Conservation (phyloP, 2,113 vertebrate genomes). For the Onychorhynchus coronatus region DNA sequence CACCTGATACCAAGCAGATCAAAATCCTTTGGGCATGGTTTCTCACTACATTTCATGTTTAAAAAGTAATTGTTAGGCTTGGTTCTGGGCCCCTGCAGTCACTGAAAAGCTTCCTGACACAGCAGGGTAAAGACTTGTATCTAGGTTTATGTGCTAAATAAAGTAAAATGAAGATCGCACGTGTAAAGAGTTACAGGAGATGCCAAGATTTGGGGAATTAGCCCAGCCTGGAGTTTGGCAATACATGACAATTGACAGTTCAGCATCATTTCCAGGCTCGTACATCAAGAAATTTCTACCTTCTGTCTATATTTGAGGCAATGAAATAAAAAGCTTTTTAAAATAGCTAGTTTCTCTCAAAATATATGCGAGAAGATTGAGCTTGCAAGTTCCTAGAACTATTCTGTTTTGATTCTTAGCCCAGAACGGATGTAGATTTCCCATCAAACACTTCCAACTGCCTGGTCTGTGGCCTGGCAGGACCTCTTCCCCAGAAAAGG, state of each 20-base stretch:
- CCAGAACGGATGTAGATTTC: constrained; percentile 4
- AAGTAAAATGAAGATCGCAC: not conserved
- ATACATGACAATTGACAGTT: not conserved
- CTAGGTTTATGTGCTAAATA: not conserved
- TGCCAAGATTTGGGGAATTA: not conserved
- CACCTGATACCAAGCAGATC: not conserved
- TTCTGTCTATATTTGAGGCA: not conserved
- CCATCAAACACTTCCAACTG: not conserved
- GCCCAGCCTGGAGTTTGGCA: not conserved
- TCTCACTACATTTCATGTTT: not conserved
- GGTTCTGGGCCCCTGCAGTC: not conserved
- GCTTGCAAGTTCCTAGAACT: not conserved
- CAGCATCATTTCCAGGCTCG: not conserved
- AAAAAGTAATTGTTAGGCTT: not conserved
- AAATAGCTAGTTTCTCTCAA: not conserved
- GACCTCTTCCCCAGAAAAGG: constrained; percentile 35
- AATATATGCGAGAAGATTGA: not conserved
- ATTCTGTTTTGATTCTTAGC: constrained; percentile 21
- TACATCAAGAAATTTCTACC: not conserved
- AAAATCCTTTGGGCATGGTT: not conserved
- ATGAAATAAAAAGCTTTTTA: not conserved
- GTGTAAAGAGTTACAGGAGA: not conserved
- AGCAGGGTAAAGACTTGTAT: not conserved
- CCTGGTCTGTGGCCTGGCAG: not conserved
- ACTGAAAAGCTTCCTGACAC: not conserved